Percentiles rank a stretch among this genome's conserved stretches.
These are phyloP conservation scores for Microcebus ravelobensis DNA, from an alignment of 2,113 vertebrate species.

Conservation along the genomic window DNA sequence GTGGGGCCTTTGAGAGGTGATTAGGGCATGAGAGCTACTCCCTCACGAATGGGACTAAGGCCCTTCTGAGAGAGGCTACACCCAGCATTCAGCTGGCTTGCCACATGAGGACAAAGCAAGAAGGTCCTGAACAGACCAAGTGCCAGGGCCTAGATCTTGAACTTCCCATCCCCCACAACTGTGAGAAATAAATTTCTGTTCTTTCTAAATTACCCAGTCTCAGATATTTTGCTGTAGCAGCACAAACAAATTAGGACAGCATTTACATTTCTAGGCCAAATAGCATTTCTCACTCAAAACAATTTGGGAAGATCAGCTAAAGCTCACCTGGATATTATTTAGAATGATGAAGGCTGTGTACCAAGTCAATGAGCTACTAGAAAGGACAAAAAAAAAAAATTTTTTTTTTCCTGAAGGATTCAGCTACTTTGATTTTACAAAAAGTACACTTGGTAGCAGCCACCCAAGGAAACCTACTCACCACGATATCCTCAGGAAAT, in stretches of 20 bases:
- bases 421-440: neutral
- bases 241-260: neutral
- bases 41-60: neutral
- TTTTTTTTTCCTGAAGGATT: neutral
- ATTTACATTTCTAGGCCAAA: constrained; percentile 73
- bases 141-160: neutral
- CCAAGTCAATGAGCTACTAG: constrained; percentile 31
- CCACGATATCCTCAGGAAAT: constrained; percentile 97
- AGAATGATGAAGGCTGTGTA: constrained; percentile 66
- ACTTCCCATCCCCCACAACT: neutral
- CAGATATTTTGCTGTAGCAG: neutral
- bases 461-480: constrained; percentile 83
- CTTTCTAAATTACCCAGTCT: neutral
- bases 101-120: neutral
- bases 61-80: neutral
- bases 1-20: neutral
- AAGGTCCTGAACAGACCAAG: neutral
- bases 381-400: constrained; percentile 51
- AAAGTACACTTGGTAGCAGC: neutral
- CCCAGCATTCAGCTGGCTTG: no score
- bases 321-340: constrained; percentile 71
- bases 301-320: constrained; percentile 67
- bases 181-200: neutral
- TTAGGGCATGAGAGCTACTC: neutral
- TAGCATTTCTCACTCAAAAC: constrained; percentile 80